Evolutionary conservation across 2,888 invertebrate species (phyloP).

Genomic region (Lithosia quadra): DNA sequence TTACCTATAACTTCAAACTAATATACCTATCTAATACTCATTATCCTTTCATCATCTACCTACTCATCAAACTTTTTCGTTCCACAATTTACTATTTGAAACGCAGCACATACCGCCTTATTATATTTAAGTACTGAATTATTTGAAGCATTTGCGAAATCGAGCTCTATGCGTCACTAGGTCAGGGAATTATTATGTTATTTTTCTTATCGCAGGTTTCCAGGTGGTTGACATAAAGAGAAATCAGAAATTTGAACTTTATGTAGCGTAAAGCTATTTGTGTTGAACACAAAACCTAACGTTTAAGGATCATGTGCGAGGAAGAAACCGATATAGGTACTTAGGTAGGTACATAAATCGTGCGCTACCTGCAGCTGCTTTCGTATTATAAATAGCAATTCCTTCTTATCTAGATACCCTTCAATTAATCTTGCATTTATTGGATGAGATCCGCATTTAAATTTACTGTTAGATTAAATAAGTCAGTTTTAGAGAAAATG

Average conservation of each 20-base stretch:
- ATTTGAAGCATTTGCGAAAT: neutral
- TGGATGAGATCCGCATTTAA: neutral
- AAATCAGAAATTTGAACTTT: neutral
- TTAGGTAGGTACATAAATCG: too few relatives aligned
- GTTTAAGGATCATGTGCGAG: neutral
- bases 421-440: neutral
- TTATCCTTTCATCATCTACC: neutral
- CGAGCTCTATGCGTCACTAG: neutral
- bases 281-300: neutral
- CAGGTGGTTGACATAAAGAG: neutral
- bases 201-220: constrained; percentile 1
- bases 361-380: neutral
- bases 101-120: neutral
- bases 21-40: too few relatives aligned
- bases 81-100: neutral
- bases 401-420: too few relatives aligned
- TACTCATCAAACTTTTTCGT: neutral
- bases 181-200: neutral
- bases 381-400: neutral
- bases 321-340: neutral
- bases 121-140: neutral
- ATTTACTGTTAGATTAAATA: constrained; percentile 1
- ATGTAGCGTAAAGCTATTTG: neutral
- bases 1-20: too few relatives aligned
- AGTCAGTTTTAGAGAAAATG: neutral